Evolutionary conservation across 2,797 vertebrate genomes (phyloP).

Genomic region (Miichthys miiuy): DNA sequence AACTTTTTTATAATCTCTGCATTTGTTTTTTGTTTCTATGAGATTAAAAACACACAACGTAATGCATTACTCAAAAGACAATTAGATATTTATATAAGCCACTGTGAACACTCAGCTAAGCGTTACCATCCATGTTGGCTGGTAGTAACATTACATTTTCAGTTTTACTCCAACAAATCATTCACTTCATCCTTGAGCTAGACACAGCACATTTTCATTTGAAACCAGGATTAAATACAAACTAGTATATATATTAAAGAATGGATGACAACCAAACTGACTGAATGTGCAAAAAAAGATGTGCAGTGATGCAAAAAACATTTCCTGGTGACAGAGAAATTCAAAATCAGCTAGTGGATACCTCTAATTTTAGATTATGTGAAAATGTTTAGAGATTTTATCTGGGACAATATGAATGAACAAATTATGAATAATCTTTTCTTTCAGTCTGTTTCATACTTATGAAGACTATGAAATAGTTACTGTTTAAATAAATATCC

Average conservation of each 20-base stretch:
- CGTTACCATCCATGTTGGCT: not conserved
- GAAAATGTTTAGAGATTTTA: not conserved
- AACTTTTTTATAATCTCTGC: not conserved
- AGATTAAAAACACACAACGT: not conserved
- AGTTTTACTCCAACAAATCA: not conserved
- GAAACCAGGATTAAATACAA: not conserved
- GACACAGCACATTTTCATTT: not conserved
- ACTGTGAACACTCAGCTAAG: conserved; percentile 2
- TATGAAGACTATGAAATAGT: not conserved
- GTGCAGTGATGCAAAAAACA: not conserved
- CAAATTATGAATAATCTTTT: not conserved
- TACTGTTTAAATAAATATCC: conserved; percentile 43
- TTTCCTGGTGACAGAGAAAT: not conserved
- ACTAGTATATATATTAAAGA: not conserved
- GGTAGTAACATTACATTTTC: not conserved
- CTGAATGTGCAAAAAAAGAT: not conserved
- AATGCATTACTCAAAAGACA: not conserved
- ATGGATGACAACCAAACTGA: not conserved
- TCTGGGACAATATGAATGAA: not conserved
- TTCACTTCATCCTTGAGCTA: not conserved
- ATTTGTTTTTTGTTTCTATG: not conserved
- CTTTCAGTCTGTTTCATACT: not conserved
- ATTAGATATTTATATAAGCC: not conserved
- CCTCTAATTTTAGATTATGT: not conserved
- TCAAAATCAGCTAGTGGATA: not conserved